Percentiles rank a stretch among this genome's conserved stretches.
Conservation (phyloP, 2,797 vertebrate genomes). For the Gadopsis marmoratus region DNA sequence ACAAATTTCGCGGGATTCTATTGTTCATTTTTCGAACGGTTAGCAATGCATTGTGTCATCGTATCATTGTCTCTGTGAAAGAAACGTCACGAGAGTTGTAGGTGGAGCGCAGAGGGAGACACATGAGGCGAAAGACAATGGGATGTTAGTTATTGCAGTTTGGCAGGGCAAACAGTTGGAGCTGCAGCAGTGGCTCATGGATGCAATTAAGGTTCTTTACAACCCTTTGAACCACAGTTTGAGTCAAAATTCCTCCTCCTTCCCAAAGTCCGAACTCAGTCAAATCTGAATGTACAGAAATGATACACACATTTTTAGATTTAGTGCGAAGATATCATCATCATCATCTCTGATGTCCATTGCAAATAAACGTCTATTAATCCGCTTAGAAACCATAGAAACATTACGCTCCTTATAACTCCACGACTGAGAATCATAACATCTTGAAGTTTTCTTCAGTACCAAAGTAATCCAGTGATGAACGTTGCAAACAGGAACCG, state of each 20-base stretch:
- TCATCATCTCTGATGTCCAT: too few relatives aligned
- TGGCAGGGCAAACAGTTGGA: background rate
- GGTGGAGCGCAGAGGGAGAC: background rate
- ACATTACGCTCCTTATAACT: too few relatives aligned
- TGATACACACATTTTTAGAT: background rate
- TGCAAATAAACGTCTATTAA: background rate
- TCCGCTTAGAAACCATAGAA: background rate
- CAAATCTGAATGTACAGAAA: background rate
- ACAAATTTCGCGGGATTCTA: too few relatives aligned
- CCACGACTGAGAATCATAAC: too few relatives aligned
- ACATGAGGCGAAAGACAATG: too few relatives aligned
- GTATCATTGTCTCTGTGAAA: too few relatives aligned
- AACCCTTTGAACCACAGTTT: background rate
- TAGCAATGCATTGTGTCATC: too few relatives aligned
- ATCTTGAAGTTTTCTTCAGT: background rate
- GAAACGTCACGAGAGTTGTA: too few relatives aligned
- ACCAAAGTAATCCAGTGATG: background rate
- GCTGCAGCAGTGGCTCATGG: constrained; percentile 12
- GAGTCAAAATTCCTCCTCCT: background rate
- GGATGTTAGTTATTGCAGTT: too few relatives aligned
- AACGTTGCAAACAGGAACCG: background rate
- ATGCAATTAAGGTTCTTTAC: background rate
- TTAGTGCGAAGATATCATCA: too few relatives aligned
- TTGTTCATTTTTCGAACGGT: too few relatives aligned
- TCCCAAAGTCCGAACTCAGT: background rate